Conservation (phyloP, 2,113 vertebrate species). For the Pterophyllum scalare region DNA sequence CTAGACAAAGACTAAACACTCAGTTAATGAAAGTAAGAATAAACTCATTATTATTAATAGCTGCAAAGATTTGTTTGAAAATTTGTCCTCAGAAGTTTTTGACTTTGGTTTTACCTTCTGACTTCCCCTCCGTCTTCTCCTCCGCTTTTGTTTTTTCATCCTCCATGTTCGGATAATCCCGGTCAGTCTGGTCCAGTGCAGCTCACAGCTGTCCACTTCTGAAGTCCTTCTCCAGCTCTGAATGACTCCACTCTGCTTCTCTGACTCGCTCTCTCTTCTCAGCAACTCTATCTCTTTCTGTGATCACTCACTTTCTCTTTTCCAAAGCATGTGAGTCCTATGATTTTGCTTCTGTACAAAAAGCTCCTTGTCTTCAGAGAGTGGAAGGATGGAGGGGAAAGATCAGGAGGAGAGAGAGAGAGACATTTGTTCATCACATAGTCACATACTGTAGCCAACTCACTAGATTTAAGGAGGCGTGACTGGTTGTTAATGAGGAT, state of each 20-base stretch:
- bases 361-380: constrained; percentile 78
- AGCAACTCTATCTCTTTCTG: constrained; percentile 40
- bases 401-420: constrained; percentile 50
- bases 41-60: background rate
- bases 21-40: background rate
- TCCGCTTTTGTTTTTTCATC: constrained; percentile 51
- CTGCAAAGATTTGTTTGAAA: background rate
- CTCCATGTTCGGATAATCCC: constrained; percentile 71
- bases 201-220: background rate
- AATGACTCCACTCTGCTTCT: constrained; percentile 15
- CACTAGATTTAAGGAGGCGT: constrained; percentile 41
- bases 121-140: constrained; percentile 9
- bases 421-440: constrained; percentile 43
- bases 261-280: constrained; percentile 23
- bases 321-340: constrained; percentile 82
- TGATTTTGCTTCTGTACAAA: constrained; percentile 79
- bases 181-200: background rate
- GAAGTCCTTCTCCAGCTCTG: constrained; percentile 14
- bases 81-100: background rate
- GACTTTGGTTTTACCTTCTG: constrained; percentile 65
- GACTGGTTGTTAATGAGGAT: constrained; percentile 14
- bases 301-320: constrained; percentile 62
- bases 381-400: constrained; percentile 52
- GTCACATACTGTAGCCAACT: constrained; percentile 18
- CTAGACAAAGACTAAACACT: background rate